These are phyloP conservation scores for Drosophila rellima DNA, from an alignment of 2,888 invertebrate genomes.

Conservation along the genomic window DNA sequence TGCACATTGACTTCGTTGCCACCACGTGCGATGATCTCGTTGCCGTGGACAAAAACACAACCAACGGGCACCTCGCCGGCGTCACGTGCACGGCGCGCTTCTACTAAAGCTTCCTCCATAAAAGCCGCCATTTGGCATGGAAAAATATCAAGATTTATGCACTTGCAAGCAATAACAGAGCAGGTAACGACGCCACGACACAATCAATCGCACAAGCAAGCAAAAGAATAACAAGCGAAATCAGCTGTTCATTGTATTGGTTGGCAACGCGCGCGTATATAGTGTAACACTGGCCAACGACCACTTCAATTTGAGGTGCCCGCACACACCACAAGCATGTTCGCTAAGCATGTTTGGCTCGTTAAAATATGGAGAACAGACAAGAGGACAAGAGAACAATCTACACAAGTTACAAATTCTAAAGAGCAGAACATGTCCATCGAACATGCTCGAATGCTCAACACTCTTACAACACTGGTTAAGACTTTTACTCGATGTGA, in stretches of 20 bases:
- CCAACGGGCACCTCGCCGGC: constrained; percentile 98
- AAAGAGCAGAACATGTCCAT: no score
- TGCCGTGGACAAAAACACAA: constrained; percentile 93
- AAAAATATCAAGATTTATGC: constrained; percentile 40
- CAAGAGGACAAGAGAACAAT: no score
- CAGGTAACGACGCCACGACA: constrained; percentile 55
- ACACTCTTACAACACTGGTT: no score
- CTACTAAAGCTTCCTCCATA: constrained; percentile 91
- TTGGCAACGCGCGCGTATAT: constrained; percentile 34
- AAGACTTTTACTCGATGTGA: no score
- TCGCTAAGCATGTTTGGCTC: no score
- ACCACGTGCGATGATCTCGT: constrained; percentile 91
- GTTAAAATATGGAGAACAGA: no score
- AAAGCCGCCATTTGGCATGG: constrained; percentile 86
- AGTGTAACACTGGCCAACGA: constrained; percentile 2
- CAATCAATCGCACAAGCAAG: constrained; percentile 27
- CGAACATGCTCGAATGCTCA: no score
- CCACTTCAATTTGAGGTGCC: no score
- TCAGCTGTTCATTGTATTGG: constrained; percentile 49
- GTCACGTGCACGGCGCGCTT: constrained; percentile 91
- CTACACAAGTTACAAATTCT: no score
- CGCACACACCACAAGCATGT: no score
- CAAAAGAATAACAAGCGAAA: constrained; percentile 51
- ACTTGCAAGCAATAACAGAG: constrained; percentile 39
- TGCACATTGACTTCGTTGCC: constrained; percentile 96